Conservation (phyloP, 2,113 vertebrate genomes). For the Bubo blakistoni region DNA sequence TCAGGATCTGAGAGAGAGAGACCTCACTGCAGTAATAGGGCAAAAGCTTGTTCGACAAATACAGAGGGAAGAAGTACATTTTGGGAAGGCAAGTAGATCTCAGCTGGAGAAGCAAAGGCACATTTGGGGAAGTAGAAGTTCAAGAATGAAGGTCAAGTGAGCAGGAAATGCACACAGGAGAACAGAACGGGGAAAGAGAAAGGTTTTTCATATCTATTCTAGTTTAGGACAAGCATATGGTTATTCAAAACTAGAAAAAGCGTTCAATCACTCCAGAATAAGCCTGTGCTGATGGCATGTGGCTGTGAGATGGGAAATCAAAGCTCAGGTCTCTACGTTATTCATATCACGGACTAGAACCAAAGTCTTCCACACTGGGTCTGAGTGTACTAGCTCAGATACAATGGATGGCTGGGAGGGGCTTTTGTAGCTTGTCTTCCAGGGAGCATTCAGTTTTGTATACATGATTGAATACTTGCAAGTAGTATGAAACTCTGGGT, state of each 20-base stretch:
- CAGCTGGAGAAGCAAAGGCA: not conserved
- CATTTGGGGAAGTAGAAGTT: not conserved
- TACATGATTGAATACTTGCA: not conserved
- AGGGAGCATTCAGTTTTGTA: not conserved
- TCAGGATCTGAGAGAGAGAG: not conserved
- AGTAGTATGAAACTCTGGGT: not conserved
- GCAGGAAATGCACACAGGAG: not conserved
- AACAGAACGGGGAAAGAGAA: not conserved
- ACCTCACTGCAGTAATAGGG: not conserved
- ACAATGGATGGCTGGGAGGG: not conserved
- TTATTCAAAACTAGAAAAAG: not conserved
- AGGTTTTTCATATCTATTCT: not conserved
- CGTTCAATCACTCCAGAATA: not conserved
- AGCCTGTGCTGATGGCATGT: not conserved
- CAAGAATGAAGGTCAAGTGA: not conserved
- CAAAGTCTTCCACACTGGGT: not conserved
- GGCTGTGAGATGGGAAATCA: not conserved
- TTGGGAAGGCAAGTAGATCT: not conserved
- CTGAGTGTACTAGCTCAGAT: not conserved
- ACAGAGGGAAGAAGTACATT: not conserved
- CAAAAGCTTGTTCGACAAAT: not conserved
- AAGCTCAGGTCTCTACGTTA: not conserved
- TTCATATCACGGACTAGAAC: not conserved
- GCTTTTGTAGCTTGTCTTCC: not conserved
- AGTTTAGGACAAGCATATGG: not conserved